phyloP scores from a whole-genome alignment of 2,113 vertebrate genomes.

The Muntiacus reevesi region DNA sequence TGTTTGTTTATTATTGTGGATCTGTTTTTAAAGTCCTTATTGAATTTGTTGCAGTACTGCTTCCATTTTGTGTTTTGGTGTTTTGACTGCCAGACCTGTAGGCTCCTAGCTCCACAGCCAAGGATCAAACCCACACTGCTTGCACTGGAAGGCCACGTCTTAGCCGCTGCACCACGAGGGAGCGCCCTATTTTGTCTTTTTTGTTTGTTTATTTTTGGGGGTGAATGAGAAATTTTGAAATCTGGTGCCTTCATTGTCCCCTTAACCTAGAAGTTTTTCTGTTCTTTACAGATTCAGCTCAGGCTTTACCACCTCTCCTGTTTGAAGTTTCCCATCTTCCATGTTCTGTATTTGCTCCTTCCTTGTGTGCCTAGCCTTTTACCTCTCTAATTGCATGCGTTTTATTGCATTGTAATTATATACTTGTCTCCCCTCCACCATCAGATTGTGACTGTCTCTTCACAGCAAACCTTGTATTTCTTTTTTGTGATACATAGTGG shows the following conservation, averaged over 20 bases:
- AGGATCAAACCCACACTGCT: neutral
- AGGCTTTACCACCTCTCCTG: neutral
- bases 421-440: neutral
- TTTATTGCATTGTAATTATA: neutral
- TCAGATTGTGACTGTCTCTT: neutral
- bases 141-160: neutral
- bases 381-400: neutral
- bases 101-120: neutral
- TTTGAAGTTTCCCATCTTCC: neutral
- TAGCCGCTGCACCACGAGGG: neutral
- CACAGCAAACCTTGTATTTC: neutral
- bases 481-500: neutral
- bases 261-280: neutral
- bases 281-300: neutral
- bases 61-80: neutral
- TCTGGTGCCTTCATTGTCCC: neutral
- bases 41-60: neutral
- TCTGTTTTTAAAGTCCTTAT: neutral
- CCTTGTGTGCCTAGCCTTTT: neutral
- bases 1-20: neutral
- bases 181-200: neutral
- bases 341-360: neutral
- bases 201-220: neutral
- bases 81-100: neutral
- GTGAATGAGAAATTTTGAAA: neutral